Percentiles rank a stretch among this genome's conserved stretches.
Conservation (phyloP, 1,140 invertebrate species). For the Phymorhynchus buccinoides region DNA sequence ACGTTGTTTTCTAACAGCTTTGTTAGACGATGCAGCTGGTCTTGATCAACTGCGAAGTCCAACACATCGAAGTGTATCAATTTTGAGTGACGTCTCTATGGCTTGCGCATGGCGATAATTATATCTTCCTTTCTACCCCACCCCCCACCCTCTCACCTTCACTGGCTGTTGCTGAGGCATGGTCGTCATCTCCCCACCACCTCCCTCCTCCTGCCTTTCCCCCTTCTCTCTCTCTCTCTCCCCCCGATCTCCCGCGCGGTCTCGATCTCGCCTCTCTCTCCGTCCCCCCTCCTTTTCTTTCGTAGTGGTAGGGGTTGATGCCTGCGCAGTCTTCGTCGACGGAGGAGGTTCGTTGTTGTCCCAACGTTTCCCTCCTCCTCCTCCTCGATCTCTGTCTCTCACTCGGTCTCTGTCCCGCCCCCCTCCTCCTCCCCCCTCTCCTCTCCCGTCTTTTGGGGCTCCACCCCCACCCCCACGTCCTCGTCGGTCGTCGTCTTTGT, state of each 20-base stretch:
- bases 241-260: not conserved
- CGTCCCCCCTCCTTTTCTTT: too few species aligned
- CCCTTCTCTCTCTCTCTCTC: constrained; percentile 19
- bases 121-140: too few species aligned
- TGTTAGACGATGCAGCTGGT: too few species aligned
- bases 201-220: constrained; percentile 16
- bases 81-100: too few species aligned
- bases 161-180: constrained; percentile 26
- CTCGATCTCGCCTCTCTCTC: constrained; percentile 18
- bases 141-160: not conserved
- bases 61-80: too few species aligned
- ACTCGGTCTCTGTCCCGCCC: constrained; percentile 9
- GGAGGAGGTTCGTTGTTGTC: not conserved
- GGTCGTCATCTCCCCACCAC: too few species aligned
- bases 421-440: not conserved
- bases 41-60: too few species aligned
- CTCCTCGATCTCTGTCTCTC: constrained; percentile 39
- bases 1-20: too few species aligned
- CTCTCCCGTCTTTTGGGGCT: constrained; percentile 28
- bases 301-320: too few species aligned
- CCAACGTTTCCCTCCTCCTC: not conserved
- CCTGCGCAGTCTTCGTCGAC: too few species aligned
- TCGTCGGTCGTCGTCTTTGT: constrained; percentile 36
- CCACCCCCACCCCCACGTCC: too few species aligned
- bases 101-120: too few species aligned